A percentile compares a stretch with the other conserved stretches of the same genome.
phyloP scores from a whole-genome alignment of 2,797 vertebrate species.

The Eurystomus glaucurus region DNA sequence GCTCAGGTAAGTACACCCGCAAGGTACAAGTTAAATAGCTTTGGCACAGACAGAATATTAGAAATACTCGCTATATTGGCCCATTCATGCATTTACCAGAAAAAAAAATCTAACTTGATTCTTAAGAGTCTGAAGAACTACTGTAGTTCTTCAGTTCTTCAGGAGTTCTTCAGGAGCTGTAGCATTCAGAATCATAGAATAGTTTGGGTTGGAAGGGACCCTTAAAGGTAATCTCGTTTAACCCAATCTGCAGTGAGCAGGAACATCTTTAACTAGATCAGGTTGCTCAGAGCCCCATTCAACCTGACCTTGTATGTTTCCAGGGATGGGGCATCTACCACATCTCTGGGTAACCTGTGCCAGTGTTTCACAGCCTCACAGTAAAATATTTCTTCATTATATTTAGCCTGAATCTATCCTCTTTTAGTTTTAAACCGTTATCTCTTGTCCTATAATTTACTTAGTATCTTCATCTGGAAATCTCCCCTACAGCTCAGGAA shows the following conservation, averaged over 20 bases:
- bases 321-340: neutral
- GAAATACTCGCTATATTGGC: neutral
- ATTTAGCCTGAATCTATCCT: neutral
- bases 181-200: neutral
- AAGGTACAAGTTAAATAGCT: neutral
- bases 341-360: neutral
- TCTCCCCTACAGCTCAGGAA: neutral
- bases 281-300: neutral
- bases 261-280: neutral
- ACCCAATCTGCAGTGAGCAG: neutral
- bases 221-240: neutral
- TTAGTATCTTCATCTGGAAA: neutral
- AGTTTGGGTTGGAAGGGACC: neutral
- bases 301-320: neutral
- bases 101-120: neutral
- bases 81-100: neutral
- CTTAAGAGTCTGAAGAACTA: neutral
- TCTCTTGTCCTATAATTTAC: neutral
- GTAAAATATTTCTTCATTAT: too few species aligned
- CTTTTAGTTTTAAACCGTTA: neutral
- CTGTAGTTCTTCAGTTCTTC: too few species aligned
- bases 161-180: neutral
- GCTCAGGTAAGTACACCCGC: neutral
- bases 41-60: neutral
- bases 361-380: neutral